Percentiles rank a stretch among this genome's conserved stretches.
Conservation (phyloP, 2,113 vertebrate species). For the Chiloscyllium plagiosum region DNA sequence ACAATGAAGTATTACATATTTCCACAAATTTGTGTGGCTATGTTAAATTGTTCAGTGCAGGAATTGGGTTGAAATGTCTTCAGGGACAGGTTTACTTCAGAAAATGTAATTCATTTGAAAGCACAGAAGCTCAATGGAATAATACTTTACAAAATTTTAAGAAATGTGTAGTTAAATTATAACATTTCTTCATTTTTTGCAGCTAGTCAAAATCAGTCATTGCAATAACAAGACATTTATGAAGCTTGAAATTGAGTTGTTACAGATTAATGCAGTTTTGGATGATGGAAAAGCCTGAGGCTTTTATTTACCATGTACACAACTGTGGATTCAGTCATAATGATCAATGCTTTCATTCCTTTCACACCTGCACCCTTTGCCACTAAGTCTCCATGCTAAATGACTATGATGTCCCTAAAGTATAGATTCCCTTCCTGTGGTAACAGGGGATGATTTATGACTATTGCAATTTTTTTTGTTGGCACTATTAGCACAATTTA, state of each 20-base stretch:
- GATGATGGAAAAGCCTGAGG: slow-evolving; percentile 55
- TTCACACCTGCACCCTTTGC: slow-evolving; percentile 69
- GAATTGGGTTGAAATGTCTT: not conserved
- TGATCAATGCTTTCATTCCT: slow-evolving; percentile 65
- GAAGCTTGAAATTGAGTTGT: not conserved
- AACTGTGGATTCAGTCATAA: slow-evolving; percentile 61
- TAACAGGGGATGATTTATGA: slow-evolving; percentile 68
- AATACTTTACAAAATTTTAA: not conserved
- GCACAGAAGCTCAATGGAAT: no score
- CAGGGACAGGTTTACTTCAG: not conserved
- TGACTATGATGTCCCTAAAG: slow-evolving; percentile 60
- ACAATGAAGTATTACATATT: not conserved
- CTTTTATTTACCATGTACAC: slow-evolving; percentile 70
- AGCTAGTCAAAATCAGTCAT: not conserved
- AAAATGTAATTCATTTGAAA: not conserved
- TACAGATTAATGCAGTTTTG: slow-evolving; percentile 9
- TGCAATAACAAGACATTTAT: slow-evolving; percentile 28
- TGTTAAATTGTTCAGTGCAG: not conserved
- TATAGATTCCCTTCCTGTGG: slow-evolving; percentile 54
- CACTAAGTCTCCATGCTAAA: slow-evolving; percentile 53
- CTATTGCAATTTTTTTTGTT: slow-evolving; percentile 66
- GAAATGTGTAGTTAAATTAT: not conserved
- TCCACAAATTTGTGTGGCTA: not conserved
- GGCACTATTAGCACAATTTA: slow-evolving; percentile 72
- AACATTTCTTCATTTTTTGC: not conserved